A percentile compares a stretch with the other conserved stretches of the same genome.
Evolutionary conservation across 2,113 vertebrate genomes (phyloP).

Genomic region (Petroica traversi): DNA sequence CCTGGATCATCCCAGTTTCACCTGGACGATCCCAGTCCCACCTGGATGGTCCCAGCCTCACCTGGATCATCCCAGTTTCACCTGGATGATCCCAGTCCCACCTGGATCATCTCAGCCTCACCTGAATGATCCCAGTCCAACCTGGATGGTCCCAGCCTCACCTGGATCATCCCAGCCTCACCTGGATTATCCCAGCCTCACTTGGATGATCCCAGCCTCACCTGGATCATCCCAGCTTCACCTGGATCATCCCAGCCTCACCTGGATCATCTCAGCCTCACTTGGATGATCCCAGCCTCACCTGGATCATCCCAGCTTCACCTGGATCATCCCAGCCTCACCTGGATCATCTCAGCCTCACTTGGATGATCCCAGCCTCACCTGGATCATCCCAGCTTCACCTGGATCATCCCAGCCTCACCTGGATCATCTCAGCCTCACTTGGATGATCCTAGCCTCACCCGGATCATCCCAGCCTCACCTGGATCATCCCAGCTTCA

Average conservation of each 20-base stretch:
- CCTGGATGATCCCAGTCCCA: no score
- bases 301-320: not conserved
- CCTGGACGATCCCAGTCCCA: not conserved
- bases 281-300: accelerated
- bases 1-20: not conserved
- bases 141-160: accelerated
- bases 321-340: no score
- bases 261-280: accelerated
- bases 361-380: no score
- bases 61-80: accelerated
- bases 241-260: accelerated
- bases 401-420: accelerated
- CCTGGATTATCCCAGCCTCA: accelerated
- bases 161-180: accelerated
- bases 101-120: not conserved
- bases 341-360: no score
- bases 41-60: accelerated
- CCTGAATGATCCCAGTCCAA: accelerated
- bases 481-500: not conserved
- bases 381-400: accelerated
- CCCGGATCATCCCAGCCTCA: accelerated
- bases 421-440: accelerated
- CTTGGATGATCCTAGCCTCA: accelerated
- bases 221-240: accelerated
- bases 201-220: accelerated